These are phyloP conservation scores for Ypsolopha sequella DNA, from an alignment of 2,888 invertebrate genomes.

Conservation along the genomic window DNA sequence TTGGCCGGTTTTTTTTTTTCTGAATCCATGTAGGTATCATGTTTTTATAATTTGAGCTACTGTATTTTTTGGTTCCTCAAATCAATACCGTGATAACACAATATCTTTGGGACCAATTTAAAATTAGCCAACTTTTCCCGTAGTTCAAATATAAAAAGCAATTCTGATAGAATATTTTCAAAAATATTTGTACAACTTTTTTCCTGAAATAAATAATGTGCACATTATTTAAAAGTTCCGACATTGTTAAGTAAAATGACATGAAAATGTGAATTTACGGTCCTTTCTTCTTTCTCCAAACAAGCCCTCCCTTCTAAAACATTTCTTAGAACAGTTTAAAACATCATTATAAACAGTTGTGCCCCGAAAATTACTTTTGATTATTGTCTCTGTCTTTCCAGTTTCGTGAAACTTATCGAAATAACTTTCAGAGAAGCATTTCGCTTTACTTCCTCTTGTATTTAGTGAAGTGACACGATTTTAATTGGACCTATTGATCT, in stretches of 20 bases:
- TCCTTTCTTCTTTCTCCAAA: conserved; percentile 28
- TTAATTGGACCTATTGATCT: conserved; percentile 2
- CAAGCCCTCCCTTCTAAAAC: conserved; percentile 36
- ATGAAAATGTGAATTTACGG: conserved; percentile 44
- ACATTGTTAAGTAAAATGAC: conserved; percentile 44
- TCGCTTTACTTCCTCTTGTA: not conserved
- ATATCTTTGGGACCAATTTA: no score
- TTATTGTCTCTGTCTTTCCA: not conserved
- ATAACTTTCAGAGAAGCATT: not conserved
- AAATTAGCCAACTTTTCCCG: no score
- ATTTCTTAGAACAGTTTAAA: conserved; percentile 30
- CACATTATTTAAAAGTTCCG: conserved; percentile 34
- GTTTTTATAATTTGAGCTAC: no score
- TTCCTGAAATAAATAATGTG: conserved; percentile 26
- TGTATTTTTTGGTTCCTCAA: no score
- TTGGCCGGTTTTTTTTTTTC: no score
- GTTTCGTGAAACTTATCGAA: not conserved
- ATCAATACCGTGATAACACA: no score
- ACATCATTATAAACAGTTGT: conserved; percentile 41
- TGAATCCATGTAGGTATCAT: no score
- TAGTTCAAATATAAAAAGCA: no score
- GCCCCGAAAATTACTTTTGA: conserved; percentile 9
- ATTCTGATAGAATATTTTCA: no score
- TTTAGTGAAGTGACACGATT: not conserved
- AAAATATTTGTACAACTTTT: no score